These are phyloP conservation scores for Ditylenchus dipsaci DNA, from an alignment of 1,140 invertebrate species.

Conservation along the genomic window DNA sequence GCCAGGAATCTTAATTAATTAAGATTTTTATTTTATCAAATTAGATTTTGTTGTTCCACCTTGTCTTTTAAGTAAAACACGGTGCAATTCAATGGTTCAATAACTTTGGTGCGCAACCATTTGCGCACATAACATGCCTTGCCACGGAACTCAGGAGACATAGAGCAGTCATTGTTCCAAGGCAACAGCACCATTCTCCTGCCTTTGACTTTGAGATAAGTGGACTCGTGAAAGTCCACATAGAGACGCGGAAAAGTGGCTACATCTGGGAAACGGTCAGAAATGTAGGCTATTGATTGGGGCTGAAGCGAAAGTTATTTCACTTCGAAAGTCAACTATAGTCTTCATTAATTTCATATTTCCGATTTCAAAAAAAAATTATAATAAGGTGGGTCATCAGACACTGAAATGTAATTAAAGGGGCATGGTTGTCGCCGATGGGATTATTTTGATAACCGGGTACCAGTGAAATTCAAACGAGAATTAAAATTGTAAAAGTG, in stretches of 20 bases:
- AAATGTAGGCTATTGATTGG: constrained; percentile 21
- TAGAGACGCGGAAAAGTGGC: constrained; percentile 15
- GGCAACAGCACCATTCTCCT: constrained; percentile 14
- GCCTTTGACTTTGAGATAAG: constrained; percentile 13
- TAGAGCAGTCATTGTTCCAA: constrained; percentile 8
- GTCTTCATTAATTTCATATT: no score
- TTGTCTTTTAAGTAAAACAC: constrained; percentile 4
- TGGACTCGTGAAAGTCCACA: constrained; percentile 2
- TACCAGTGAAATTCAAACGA: no score
- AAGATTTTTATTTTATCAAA: not conserved
- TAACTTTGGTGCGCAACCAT: constrained; percentile 17
- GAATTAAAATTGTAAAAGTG: no score
- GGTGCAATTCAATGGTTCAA: constrained; percentile 22
- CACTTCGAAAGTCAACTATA: no score
- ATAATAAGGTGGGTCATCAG: no score
- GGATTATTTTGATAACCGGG: no score
- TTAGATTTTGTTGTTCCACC: no score
- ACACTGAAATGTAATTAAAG: no score
- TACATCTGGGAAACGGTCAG: constrained; percentile 25
- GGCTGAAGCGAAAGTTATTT: constrained; percentile 10
- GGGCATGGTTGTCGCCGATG: no score
- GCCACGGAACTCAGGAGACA: constrained; percentile 13
- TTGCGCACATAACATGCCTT: constrained; percentile 9
- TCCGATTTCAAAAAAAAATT: no score
- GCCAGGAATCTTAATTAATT: not conserved